Evolutionary conservation across 2,797 vertebrate species (phyloP).

Genomic region (Pseudochaenichthys georgianus): DNA sequence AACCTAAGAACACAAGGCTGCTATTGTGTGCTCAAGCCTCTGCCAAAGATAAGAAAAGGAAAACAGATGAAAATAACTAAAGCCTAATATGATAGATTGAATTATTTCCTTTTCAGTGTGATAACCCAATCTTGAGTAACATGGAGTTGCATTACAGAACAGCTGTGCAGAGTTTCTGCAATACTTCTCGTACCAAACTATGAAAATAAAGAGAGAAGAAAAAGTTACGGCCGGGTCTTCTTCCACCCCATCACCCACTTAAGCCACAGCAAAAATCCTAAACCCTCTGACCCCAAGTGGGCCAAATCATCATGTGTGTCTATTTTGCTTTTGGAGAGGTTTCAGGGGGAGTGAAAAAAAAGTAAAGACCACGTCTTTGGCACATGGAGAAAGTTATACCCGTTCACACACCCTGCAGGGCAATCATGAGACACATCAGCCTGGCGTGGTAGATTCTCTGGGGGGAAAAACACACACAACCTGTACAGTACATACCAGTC

Average conservation of each 20-base stretch:
- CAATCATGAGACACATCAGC: slow-evolving; percentile 57
- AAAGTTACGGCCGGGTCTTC: slow-evolving; percentile 9
- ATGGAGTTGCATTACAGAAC: background rate
- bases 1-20: slow-evolving; percentile 55
- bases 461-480: slow-evolving; percentile 45
- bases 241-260: slow-evolving; percentile 48
- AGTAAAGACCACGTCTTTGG: slow-evolving; percentile 42
- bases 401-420: slow-evolving; percentile 57
- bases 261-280: slow-evolving; percentile 47
- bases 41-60: slow-evolving; percentile 50
- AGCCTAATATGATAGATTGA: slow-evolving; percentile 36
- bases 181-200: slow-evolving; percentile 12
- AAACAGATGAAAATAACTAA: slow-evolving; percentile 29
- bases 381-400: slow-evolving; percentile 73
- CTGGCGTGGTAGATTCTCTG: slow-evolving; percentile 24
- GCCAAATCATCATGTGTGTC: slow-evolving; percentile 59
- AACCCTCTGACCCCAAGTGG: slow-evolving; percentile 58
- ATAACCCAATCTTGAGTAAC: slow-evolving; percentile 40
- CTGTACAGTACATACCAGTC: slow-evolving; percentile 46
- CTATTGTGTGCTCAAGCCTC: slow-evolving; percentile 54
- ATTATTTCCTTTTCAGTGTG: slow-evolving; percentile 42
- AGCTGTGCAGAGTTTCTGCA: slow-evolving; percentile 1
- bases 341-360: slow-evolving; percentile 48
- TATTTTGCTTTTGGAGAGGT: slow-evolving; percentile 65
- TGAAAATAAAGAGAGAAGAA: slow-evolving; percentile 25